Conservation (phyloP, 2,797 vertebrate genomes). For the Phalanger gymnotis region DNA sequence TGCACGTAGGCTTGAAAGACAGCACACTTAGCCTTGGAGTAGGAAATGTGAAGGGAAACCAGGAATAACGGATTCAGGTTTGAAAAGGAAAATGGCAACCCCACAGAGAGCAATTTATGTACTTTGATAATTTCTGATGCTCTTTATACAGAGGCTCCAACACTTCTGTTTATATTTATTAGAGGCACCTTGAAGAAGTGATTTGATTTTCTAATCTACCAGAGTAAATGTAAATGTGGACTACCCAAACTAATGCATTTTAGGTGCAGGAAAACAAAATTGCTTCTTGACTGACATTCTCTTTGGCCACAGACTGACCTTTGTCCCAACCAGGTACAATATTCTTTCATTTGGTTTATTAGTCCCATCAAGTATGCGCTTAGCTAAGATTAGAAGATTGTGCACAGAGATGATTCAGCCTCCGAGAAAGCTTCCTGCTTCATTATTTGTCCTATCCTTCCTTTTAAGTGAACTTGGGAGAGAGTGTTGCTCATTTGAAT, state of each 20-base stretch:
- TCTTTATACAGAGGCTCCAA: not conserved
- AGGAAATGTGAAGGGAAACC: not conserved
- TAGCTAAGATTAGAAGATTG: not conserved
- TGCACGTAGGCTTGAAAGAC: not conserved
- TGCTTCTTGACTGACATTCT: constrained; percentile 34
- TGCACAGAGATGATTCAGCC: not conserved
- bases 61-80: constrained; percentile 31
- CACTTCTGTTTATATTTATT: constrained; percentile 25
- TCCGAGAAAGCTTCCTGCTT: not conserved
- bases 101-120: not conserved
- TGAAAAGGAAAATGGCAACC: constrained; percentile 1
- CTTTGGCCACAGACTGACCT: constrained; percentile 48
- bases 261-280: constrained; percentile 28
- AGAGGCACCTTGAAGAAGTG: constrained; percentile 46
- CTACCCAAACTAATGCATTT: constrained; percentile 25
- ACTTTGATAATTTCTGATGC: not conserved
- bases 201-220: constrained; percentile 40
- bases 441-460: not conserved
- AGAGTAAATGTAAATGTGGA: constrained; percentile 56
- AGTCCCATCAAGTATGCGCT: not conserved
- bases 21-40: not conserved
- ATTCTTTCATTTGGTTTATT: not conserved
- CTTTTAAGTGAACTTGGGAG: not conserved
- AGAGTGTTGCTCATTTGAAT: not conserved
- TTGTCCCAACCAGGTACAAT: not conserved